Evolutionary conservation across 2,113 vertebrate genomes (phyloP).

Genomic region (Grus americana): DNA sequence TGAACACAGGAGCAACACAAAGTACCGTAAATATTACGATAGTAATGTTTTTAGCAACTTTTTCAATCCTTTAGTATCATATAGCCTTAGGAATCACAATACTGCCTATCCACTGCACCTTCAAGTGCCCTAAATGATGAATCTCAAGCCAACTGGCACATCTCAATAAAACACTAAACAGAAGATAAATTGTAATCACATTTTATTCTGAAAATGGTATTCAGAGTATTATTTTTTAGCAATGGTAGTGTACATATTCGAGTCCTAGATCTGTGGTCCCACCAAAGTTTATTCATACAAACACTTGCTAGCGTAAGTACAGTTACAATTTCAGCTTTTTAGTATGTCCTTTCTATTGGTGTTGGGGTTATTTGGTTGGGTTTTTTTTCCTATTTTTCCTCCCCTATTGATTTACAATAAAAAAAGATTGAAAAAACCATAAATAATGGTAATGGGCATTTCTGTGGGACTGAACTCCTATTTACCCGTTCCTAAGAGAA

Average conservation of each 20-base stretch:
- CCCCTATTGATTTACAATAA: background rate
- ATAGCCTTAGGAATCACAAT: background rate
- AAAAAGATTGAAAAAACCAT: background rate
- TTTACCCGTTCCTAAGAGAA: background rate
- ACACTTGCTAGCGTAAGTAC: background rate
- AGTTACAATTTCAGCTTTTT: background rate
- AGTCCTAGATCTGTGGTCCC: background rate
- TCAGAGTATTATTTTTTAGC: background rate
- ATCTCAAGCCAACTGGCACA: background rate
- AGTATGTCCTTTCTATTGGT: background rate
- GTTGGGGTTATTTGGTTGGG: background rate
- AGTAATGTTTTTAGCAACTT: background rate
- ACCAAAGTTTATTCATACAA: background rate
- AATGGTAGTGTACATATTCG: background rate
- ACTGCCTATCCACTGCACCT: background rate
- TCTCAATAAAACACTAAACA: background rate
- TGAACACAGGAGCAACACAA: background rate
- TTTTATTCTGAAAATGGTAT: background rate
- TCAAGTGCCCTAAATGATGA: background rate
- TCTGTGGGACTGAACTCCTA: background rate
- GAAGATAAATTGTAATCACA: background rate
- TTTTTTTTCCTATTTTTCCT: background rate
- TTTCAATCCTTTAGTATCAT: background rate
- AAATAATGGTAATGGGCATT: background rate
- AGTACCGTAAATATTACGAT: background rate